These are phyloP conservation scores for Octopus bimaculoides DNA, from an alignment of 1,140 invertebrate genomes.

Conservation along the genomic window DNA sequence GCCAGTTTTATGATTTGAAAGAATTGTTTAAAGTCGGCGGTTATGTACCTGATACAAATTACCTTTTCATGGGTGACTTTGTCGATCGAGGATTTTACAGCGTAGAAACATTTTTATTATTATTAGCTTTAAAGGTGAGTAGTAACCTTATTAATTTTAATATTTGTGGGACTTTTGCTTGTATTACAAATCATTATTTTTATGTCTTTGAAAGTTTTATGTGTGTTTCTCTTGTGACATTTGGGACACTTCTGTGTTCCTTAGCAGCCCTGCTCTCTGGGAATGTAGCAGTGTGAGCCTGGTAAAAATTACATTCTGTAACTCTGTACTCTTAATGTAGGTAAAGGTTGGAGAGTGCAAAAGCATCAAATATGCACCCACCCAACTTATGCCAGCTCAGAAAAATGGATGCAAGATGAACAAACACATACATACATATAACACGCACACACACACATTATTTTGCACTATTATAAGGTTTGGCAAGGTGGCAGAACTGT, in stretches of 20 bases:
- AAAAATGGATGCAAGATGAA: too few relatives aligned
- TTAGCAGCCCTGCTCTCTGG: background rate
- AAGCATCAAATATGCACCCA: too few relatives aligned
- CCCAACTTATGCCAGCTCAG: too few relatives aligned
- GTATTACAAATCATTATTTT: background rate
- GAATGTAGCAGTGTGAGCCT: background rate
- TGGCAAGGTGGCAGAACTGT: too few relatives aligned
- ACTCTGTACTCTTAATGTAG: too few relatives aligned
- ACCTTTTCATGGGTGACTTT: constrained; percentile 99
- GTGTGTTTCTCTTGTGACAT: background rate
- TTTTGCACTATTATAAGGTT: too few relatives aligned
- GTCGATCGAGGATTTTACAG: constrained; percentile 99
- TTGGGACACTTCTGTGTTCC: background rate
- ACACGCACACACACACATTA: too few relatives aligned
- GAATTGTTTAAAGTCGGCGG: constrained; percentile 98
- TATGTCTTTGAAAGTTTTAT: background rate
- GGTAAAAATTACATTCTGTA: too few relatives aligned
- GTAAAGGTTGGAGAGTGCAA: too few relatives aligned
- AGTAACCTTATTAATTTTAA: background rate
- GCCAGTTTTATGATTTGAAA: constrained; percentile 99
- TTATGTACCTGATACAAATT: constrained; percentile 98
- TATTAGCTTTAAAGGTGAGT: constrained; percentile 92
- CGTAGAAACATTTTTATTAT: constrained; percentile 96
- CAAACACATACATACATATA: too few relatives aligned
- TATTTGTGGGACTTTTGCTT: too few relatives aligned